Conservation (phyloP, 2,113 vertebrate species). For the Laticauda laticaudata region DNA sequence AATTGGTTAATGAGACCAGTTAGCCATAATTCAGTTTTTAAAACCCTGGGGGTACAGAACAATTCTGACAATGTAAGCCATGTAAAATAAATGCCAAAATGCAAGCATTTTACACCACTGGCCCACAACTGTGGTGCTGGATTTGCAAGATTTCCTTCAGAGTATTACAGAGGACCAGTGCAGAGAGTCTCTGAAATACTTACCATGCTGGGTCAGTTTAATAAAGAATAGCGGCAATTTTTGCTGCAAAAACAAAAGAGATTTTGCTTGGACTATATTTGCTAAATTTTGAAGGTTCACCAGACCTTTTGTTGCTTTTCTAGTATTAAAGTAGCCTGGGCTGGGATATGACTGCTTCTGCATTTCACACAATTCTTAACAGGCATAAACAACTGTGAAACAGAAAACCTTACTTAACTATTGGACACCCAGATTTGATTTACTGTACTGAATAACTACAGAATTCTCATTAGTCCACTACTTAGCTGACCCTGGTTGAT, state of each 20-base stretch:
- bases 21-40: neutral
- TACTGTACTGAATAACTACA: neutral
- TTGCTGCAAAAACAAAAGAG: neutral
- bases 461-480: neutral
- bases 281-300: neutral
- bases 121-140: neutral
- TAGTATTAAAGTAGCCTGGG: neutral
- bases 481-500: neutral
- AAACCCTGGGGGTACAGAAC: neutral
- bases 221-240: neutral
- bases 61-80: neutral
- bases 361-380: neutral
- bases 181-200: neutral
- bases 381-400: neutral
- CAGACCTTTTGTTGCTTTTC: neutral
- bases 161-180: neutral
- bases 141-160: neutral
- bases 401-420: neutral
- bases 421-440: neutral
- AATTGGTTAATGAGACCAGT: neutral
- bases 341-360: neutral
- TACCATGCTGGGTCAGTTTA: neutral
- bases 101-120: neutral
- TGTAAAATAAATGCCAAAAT: neutral
- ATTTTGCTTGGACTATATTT: neutral